A percentile compares a stretch with the other conserved stretches of the same genome.
phyloP scores from a whole-genome alignment of 2,797 vertebrate genomes.

The Selene dorsalis region DNA sequence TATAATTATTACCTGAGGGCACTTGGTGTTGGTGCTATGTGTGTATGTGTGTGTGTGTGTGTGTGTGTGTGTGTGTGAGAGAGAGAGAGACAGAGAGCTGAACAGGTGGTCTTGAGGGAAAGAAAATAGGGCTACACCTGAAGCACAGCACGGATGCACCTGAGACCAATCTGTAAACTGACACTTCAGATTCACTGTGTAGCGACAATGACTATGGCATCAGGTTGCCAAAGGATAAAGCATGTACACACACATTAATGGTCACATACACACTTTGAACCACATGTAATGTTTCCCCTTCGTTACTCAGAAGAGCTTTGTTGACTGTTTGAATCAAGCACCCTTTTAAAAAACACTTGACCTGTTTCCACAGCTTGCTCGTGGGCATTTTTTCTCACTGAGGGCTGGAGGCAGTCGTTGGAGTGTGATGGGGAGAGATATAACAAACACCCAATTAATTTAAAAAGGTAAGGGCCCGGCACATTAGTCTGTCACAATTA shows the following conservation, averaged over 20 bases:
- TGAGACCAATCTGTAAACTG: slow-evolving; percentile 79
- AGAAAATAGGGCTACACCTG: slow-evolving; percentile 31
- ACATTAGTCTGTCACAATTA: slow-evolving; percentile 61
- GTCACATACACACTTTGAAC: background rate
- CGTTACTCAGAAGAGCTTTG: background rate
- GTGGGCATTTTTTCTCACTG: slow-evolving; percentile 15
- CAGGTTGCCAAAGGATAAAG: slow-evolving; percentile 24
- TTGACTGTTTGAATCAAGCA: slow-evolving; percentile 28
- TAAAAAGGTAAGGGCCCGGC: slow-evolving; percentile 35
- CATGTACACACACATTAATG: slow-evolving; percentile 22
- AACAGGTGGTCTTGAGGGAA: slow-evolving; percentile 69
- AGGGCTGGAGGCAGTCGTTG: background rate
- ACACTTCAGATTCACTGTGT: slow-evolving; percentile 65
- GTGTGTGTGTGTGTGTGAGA: slow-evolving; percentile 6
- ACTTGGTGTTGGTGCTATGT: slow-evolving; percentile 11
- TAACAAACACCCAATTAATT: slow-evolving; percentile 53
- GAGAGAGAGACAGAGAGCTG: slow-evolving; percentile 38
- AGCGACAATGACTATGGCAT: slow-evolving; percentile 42
- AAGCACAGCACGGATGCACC: slow-evolving; percentile 66
- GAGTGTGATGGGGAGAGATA: slow-evolving; percentile 5
- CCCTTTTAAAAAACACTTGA: slow-evolving; percentile 24
- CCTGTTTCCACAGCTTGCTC: slow-evolving; percentile 11
- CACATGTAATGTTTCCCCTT: slow-evolving; percentile 5
- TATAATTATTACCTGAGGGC: slow-evolving; percentile 35
- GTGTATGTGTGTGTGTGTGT: background rate